Evolutionary conservation across 2,888 invertebrate species (phyloP).

Genomic region (Campoplex nolae): DNA sequence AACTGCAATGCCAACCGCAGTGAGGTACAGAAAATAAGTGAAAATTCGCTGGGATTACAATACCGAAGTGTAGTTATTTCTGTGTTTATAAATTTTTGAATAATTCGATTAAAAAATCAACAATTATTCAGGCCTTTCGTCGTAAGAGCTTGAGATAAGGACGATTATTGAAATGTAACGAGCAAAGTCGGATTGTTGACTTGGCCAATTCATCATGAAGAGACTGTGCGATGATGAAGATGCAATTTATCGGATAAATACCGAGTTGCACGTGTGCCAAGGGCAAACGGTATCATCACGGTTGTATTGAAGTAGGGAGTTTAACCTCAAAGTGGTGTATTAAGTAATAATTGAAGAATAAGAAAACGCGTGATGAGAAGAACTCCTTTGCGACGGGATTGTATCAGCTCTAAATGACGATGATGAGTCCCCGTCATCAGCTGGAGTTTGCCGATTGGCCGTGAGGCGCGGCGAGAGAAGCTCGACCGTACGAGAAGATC

Average conservation of each 20-base stretch:
- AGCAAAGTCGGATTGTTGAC: background rate
- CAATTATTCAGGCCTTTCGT: background rate
- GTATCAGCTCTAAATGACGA: slow-evolving; percentile 15
- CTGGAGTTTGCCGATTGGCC: slow-evolving; percentile 55
- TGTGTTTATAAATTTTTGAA: background rate
- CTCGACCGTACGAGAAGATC: background rate
- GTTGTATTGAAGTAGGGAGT: background rate
- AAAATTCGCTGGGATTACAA: background rate
- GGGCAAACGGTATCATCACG: background rate
- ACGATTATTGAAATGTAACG: background rate
- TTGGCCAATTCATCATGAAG: background rate
- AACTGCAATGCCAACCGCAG: background rate
- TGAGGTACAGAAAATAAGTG: background rate
- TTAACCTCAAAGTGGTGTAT: background rate
- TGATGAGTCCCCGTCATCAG: slow-evolving; percentile 46
- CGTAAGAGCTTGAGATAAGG: background rate
- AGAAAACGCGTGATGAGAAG: slow-evolving; percentile 37
- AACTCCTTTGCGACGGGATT: slow-evolving; percentile 41
- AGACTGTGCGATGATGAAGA: background rate
- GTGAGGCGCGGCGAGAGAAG: slow-evolving; percentile 41
- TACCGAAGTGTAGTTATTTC: background rate
- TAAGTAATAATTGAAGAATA: slow-evolving; percentile 11
- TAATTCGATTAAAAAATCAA: background rate
- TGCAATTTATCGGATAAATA: background rate
- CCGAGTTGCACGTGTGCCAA: background rate